Conservation (phyloP, 2,888 invertebrate genomes). For the Nemapogon koenigi region DNA sequence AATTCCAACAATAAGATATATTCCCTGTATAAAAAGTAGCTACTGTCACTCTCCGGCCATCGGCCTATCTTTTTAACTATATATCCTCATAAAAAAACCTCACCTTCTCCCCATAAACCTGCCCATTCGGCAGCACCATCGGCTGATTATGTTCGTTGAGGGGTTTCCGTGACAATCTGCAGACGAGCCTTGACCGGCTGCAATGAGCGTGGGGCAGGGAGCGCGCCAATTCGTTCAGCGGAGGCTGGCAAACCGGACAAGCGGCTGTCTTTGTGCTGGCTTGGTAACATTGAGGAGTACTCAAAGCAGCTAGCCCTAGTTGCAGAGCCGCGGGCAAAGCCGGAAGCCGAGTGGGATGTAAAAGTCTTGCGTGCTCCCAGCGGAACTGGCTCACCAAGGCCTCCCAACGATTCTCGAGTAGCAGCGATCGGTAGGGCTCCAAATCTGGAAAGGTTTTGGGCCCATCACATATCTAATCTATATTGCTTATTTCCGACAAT, state of each 20-base stretch:
- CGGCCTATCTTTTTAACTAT: too few species aligned
- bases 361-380: slow-evolving; percentile 91
- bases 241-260: slow-evolving; percentile 92
- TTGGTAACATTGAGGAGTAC: slow-evolving; percentile 71
- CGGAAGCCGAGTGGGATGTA: slow-evolving; percentile 90
- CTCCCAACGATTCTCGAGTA: slow-evolving; percentile 78
- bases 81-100: too few species aligned
- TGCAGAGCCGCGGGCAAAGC: slow-evolving; percentile 90
- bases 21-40: too few species aligned
- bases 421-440: slow-evolving; percentile 73
- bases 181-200: slow-evolving; percentile 93
- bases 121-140: slow-evolving; percentile 98
- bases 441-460: slow-evolving; percentile 47
- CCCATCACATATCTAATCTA: too few species aligned
- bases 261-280: slow-evolving; percentile 77
- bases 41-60: too few species aligned
- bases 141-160: slow-evolving; percentile 98
- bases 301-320: slow-evolving; percentile 92
- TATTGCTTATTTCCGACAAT: too few species aligned
- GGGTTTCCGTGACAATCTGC: slow-evolving; percentile 86
- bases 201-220: slow-evolving; percentile 94
- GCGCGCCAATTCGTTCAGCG: slow-evolving; percentile 85
- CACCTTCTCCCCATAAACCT: slow-evolving; percentile 93
- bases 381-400: slow-evolving; percentile 89
- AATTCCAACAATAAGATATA: too few species aligned